Evolutionary conservation across 2,888 invertebrate species (phyloP).

Genomic region (Dryadula phaetusa): DNA sequence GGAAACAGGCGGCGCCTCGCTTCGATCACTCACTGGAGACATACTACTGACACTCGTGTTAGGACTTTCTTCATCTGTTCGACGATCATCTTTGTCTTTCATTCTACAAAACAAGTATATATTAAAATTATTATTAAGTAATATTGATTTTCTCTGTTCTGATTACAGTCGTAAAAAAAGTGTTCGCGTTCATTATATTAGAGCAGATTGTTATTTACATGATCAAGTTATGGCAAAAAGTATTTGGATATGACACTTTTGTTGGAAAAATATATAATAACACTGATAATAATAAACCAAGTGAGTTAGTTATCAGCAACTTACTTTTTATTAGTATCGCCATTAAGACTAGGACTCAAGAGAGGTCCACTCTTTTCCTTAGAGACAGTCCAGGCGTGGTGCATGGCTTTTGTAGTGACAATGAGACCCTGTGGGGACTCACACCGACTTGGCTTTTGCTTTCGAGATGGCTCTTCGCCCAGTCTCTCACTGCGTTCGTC

Average conservation of each 20-base stretch:
- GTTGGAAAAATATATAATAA: too few species aligned
- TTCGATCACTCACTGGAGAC: slow-evolving; percentile 76
- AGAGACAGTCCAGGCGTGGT: slow-evolving; percentile 77
- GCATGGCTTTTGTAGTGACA: slow-evolving; percentile 71
- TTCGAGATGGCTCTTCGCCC: slow-evolving; percentile 52
- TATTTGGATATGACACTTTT: too few species aligned
- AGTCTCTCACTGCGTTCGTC: slow-evolving; percentile 63
- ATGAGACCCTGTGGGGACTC: slow-evolving; percentile 65
- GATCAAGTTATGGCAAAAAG: too few species aligned
- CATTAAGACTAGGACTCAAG: slow-evolving; percentile 78
- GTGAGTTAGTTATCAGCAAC: slow-evolving; percentile 35
- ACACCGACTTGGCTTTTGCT: slow-evolving; percentile 67
- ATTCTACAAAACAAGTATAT: slow-evolving; percentile 55
- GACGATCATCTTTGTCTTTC: slow-evolving; percentile 68
- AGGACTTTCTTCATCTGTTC: slow-evolving; percentile 67
- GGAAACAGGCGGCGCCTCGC: slow-evolving; percentile 52
- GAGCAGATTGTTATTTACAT: too few species aligned
- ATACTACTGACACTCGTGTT: slow-evolving; percentile 78
- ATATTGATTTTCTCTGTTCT: too few species aligned
- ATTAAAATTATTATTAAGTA: not conserved
- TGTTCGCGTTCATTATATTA: too few species aligned
- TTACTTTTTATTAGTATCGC: slow-evolving; percentile 77
- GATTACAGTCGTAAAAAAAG: too few species aligned
- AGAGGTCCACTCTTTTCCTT: slow-evolving; percentile 70
- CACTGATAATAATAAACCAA: too few species aligned